Conservation (phyloP, 2,797 vertebrate species). For the Melanotaenia trifasciata region DNA sequence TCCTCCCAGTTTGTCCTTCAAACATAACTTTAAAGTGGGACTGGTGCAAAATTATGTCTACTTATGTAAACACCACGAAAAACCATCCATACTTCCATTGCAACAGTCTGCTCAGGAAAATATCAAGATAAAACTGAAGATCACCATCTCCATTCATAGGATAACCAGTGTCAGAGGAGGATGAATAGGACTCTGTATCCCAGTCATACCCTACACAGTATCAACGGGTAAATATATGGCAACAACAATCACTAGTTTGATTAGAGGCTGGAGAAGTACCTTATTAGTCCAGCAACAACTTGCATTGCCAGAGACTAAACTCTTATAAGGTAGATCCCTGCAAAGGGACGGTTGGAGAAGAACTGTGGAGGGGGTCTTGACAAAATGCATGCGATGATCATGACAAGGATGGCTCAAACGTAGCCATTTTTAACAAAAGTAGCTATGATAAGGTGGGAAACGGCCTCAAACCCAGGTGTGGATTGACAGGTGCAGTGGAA, state of each 20-base stretch:
- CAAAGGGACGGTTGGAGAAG: conserved; percentile 24
- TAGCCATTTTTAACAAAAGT: conserved; percentile 19
- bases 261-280: conserved; percentile 59
- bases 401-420: conserved; percentile 18
- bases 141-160: conserved; percentile 42
- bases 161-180: conserved; percentile 62
- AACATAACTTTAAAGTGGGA: conserved; percentile 49
- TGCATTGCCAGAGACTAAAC: conserved; percentile 64
- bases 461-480: conserved; percentile 24
- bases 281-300: conserved; percentile 60
- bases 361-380: conserved; percentile 10
- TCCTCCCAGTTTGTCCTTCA: neutral
- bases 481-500: conserved; percentile 51
- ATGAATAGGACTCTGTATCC: conserved; percentile 63
- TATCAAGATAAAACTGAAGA: conserved; percentile 59
- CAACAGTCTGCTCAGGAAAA: conserved; percentile 66
- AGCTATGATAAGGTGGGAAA: conserved; percentile 15
- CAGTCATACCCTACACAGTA: conserved; percentile 75
- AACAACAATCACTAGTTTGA: conserved; percentile 65
- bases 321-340: conserved; percentile 52
- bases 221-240: conserved; percentile 71
- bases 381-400: conserved; percentile 60
- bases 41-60: conserved; percentile 59
- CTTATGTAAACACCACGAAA: conserved; percentile 53
- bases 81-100: conserved; percentile 61